Percentiles rank a stretch among this genome's conserved stretches.
Conservation (phyloP, 2,113 vertebrate genomes). For the Cryptomyrus ogoouensis region DNA sequence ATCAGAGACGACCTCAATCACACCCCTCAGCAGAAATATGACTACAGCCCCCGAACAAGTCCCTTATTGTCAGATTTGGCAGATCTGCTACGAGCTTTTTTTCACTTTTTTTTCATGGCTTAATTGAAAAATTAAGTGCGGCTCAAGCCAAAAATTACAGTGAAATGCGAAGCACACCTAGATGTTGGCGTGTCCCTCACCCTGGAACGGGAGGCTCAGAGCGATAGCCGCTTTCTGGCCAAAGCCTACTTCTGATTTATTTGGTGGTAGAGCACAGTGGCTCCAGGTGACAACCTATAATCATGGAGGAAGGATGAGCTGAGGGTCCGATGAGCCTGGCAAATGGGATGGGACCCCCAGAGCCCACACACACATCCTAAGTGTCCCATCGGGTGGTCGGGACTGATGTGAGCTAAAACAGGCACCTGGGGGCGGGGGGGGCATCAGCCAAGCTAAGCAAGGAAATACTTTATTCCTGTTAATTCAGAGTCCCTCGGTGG, state of each 20-base stretch:
- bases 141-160: conserved; percentile 61
- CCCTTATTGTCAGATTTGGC: conserved; percentile 56
- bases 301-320: conserved; percentile 36
- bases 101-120: conserved; percentile 41
- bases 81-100: conserved; percentile 45
- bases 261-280: conserved; percentile 35
- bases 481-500: conserved; percentile 52
- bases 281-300: conserved; percentile 33
- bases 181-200: conserved; percentile 49
- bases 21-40: conserved; percentile 33
- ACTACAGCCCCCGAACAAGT: conserved; percentile 58
- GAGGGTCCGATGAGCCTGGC: conserved; percentile 31
- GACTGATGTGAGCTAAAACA: conserved; percentile 43
- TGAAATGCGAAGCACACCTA: conserved; percentile 57
- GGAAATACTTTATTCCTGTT: conserved; percentile 59
- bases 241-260: conserved; percentile 61
- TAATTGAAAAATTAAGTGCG: conserved; percentile 63
- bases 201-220: conserved; percentile 36
- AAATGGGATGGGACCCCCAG: conserved; percentile 16
- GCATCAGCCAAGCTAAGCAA: conserved; percentile 54
- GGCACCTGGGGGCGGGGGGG: conserved; percentile 33
- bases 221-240: conserved; percentile 45
- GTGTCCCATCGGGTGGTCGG: neutral
- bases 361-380: neutral
- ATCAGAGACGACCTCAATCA: conserved; percentile 20